Evolutionary conservation across 2,888 invertebrate genomes (phyloP).

Genomic region (Eristalis tenax): DNA sequence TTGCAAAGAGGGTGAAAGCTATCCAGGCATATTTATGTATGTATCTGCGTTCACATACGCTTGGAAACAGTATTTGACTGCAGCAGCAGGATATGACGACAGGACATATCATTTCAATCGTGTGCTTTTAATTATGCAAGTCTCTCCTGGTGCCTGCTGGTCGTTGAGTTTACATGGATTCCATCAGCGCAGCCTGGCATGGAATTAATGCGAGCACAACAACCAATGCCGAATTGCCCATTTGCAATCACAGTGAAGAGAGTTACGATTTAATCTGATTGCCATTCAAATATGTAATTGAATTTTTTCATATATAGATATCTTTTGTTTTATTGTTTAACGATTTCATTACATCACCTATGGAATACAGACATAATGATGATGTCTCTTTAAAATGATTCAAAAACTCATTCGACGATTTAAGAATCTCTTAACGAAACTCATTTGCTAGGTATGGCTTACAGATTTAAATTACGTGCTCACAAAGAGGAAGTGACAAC

Average conservation of each 20-base stretch:
- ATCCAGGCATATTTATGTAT: not conserved
- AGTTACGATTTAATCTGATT: slow-evolving; percentile 16
- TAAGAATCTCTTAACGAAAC: slow-evolving; percentile 6
- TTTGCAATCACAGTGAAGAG: slow-evolving; percentile 21
- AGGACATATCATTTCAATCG: slow-evolving; percentile 45
- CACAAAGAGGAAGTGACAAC: slow-evolving; percentile 54
- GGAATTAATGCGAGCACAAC: slow-evolving; percentile 8
- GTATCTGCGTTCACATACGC: not conserved
- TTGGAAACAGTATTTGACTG: slow-evolving; percentile 3
- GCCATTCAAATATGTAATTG: slow-evolving; percentile 7
- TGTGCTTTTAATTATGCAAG: slow-evolving; percentile 59
- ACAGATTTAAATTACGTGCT: slow-evolving; percentile 33
- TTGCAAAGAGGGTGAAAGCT: not conserved
- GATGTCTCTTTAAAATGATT: not conserved
- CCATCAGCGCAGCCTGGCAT: not conserved
- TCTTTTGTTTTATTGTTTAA: slow-evolving; percentile 12
- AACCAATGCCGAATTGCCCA: slow-evolving; percentile 9
- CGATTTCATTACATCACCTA: not conserved
- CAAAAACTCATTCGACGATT: slow-evolving; percentile 6
- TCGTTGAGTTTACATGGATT: not conserved
- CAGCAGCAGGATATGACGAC: slow-evolving; percentile 38
- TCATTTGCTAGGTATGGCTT: slow-evolving; percentile 2
- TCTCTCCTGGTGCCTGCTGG: not conserved
- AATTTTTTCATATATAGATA: not conserved
- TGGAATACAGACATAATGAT: not conserved